phyloP scores from a whole-genome alignment of 2,113 vertebrate genomes.

The Amblyopsis rosae region DNA sequence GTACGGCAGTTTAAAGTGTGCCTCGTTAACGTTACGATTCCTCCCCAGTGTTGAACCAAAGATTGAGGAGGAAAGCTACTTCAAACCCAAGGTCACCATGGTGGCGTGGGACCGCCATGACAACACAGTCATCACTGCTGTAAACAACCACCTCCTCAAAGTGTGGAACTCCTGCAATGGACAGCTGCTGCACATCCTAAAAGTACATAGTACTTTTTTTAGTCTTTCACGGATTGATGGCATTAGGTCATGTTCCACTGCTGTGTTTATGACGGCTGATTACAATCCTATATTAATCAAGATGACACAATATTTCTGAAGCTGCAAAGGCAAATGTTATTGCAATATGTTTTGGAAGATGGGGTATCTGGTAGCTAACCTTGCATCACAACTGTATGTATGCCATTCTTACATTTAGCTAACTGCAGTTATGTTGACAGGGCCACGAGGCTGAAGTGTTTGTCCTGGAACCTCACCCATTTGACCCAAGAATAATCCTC shows the following conservation, averaged over 20 bases:
- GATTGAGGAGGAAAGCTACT: slow-evolving; percentile 86
- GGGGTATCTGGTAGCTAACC: too few relatives aligned
- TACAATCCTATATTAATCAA: not conserved
- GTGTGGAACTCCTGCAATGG: slow-evolving; percentile 96
- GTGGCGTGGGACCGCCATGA: slow-evolving; percentile 96
- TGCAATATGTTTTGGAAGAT: too few relatives aligned
- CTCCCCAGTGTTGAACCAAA: slow-evolving; percentile 56
- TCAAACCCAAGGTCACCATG: slow-evolving; percentile 98
- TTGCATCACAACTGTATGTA: not conserved
- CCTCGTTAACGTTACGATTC: not conserved
- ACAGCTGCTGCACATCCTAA: slow-evolving; percentile 89
- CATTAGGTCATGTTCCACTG: not conserved
- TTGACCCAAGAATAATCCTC: slow-evolving; percentile 93
- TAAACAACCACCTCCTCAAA: slow-evolving; percentile 96
- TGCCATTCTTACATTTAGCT: not conserved
- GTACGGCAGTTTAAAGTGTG: too few relatives aligned
- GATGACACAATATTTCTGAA: not conserved
- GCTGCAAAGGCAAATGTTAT: too few relatives aligned
- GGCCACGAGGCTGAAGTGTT: slow-evolving; percentile 96
- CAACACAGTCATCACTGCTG: slow-evolving; percentile 92
- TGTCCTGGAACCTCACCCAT: slow-evolving; percentile 96
- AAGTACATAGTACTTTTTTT: slow-evolving; percentile 71
- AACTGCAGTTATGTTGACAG: slow-evolving; percentile 62
- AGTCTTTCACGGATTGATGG: not conserved
- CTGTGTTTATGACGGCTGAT: not conserved